These are phyloP conservation scores for Lordiphosa fenestrarum DNA, from an alignment of 2,888 invertebrate species.

Conservation along the genomic window DNA sequence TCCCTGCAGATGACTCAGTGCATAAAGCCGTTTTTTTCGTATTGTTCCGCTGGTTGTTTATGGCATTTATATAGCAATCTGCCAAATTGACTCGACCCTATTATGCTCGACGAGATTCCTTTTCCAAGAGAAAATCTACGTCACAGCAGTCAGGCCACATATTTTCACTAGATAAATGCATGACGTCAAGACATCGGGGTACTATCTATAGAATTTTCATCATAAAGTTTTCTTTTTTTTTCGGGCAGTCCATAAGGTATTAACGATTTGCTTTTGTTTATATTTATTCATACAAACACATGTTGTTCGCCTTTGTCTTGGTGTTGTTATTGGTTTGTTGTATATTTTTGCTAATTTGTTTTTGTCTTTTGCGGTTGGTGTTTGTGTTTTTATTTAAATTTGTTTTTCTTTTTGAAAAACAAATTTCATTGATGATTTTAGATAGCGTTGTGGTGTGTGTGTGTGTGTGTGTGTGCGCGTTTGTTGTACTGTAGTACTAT, in stretches of 20 bases:
- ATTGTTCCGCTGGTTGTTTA: conserved; percentile 5
- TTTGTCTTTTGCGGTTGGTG: conserved; percentile 23
- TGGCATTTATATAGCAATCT: conserved; percentile 5
- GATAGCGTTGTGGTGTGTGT: conserved; percentile 37
- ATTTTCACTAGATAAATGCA: no score
- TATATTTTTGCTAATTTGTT: conserved; percentile 18
- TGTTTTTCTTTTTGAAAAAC: conserved; percentile 41
- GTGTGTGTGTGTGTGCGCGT: conserved; percentile 11
- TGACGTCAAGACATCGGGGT: background rate
- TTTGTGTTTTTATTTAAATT: conserved; percentile 1
- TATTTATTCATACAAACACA: conserved; percentile 36
- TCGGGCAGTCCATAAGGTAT: conserved; percentile 19
- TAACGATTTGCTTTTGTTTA: conserved; percentile 22
- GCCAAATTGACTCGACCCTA: no score
- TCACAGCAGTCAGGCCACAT: background rate
- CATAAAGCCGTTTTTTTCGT: conserved; percentile 3
- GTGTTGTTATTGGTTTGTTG: conserved; percentile 25
- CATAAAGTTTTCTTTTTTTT: conserved; percentile 29
- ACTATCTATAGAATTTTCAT: conserved; percentile 12
- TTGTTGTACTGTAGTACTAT: background rate
- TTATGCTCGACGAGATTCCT: background rate
- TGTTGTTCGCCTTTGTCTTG: conserved; percentile 25
- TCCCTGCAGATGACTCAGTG: background rate
- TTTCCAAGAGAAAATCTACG: background rate
- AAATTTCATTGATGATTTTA: conserved; percentile 57